These are phyloP conservation scores for Phaenicophaeus curvirostris DNA, from an alignment of 2,797 vertebrate species.

Conservation along the genomic window DNA sequence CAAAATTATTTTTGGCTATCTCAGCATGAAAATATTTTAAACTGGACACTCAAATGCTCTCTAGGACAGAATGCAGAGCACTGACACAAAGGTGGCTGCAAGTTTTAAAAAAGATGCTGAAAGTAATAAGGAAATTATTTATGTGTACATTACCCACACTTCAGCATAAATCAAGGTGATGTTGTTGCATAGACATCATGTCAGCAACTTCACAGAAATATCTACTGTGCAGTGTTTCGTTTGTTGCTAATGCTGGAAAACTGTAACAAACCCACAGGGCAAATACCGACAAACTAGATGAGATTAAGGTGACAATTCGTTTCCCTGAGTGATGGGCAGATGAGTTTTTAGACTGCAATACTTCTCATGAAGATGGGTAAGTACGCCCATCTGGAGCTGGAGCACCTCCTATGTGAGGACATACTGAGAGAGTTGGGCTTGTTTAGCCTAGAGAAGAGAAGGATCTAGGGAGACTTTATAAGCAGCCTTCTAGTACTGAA, in stretches of 20 bases:
- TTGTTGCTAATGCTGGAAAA: neutral
- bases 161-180: neutral
- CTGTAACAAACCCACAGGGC: neutral
- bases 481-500: too few relatives aligned
- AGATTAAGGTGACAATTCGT: neutral
- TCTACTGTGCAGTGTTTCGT: neutral
- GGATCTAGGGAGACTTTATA: too few relatives aligned
- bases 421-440: too few relatives aligned
- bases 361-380: neutral
- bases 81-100: neutral
- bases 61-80: neutral
- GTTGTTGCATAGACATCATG: neutral
- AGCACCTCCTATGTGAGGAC: too few relatives aligned
- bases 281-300: neutral
- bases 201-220: neutral
- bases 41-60: neutral
- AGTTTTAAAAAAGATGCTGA: neutral
- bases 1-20: neutral
- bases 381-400: neutral
- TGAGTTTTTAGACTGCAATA: neutral
- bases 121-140: neutral
- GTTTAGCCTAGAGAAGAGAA: too few relatives aligned
- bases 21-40: neutral
- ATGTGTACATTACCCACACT: neutral
- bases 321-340: neutral